Base-by-base conservation (phyloP, 2,113 vertebrate species). In the Plectropomus leopardus region DNA sequence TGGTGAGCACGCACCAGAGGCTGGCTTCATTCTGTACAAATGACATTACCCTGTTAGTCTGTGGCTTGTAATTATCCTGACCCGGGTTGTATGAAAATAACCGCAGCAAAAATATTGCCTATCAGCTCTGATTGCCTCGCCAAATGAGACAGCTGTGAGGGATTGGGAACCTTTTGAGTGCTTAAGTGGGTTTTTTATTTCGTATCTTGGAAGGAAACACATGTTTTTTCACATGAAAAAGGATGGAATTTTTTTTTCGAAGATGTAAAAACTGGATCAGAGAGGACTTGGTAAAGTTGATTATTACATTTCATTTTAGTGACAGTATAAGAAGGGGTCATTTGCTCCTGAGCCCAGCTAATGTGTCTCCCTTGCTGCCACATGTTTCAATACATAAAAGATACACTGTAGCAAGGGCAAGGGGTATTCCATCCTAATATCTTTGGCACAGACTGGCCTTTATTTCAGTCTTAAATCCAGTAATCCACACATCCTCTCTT, bases 11-110 rank as follows among this genome's bases (percentile, higher is more conserved):
- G 30, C 64, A 75, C 55, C 77, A 66, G 60, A 61, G 45, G 47
- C 45, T 30, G 57, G 32, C 57, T 76, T 82, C 32, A 61, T 61
- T 72, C 71, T 79, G 32, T 50, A 48, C 59, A 78, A 86, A 89
- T 66, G 13, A 51, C 34, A 70, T 81, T 65, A 79, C 45, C 44
- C 53, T 85, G 32, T 80, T 70, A 57, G 69, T 30, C 57, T 74
- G 76, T 77, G 54, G 64, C 64, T 72, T 68, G 48, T 80, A 64
- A 65, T 79, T 74, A 23, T 76, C 53, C 40, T 54, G 64, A 57
- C 30, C 68, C 51, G 13, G 14, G 55, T 65, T 28, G 28, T 48
- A 24, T 60, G 17, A 59, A 53, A 58, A 11, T 64, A 57, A 61
- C 63, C 23, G 11, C 21, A 48, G 11, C 7, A 51, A 71, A 51